Percentiles rank a stretch among this genome's conserved stretches.
These are phyloP conservation scores for Microdon myrmicae DNA, from an alignment of 2,888 invertebrate species.

Conservation along the genomic window DNA sequence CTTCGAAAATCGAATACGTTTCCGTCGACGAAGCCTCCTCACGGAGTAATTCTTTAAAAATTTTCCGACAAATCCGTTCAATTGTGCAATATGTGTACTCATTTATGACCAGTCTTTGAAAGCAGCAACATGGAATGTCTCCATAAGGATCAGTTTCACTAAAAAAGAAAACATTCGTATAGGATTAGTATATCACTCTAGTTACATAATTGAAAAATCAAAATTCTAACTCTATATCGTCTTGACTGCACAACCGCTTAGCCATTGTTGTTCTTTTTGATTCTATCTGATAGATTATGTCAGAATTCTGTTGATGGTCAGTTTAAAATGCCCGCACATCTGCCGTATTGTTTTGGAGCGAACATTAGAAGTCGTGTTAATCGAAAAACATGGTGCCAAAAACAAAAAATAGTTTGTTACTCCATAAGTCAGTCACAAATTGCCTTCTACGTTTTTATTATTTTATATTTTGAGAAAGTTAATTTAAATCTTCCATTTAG, in stretches of 20 bases:
- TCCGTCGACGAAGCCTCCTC: slow-evolving; percentile 53
- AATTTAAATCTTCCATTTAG: too few species aligned
- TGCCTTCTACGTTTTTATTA: too few species aligned
- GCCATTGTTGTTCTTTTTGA: not conserved
- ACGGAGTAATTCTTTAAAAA: slow-evolving; percentile 55
- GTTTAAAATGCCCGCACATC: too few species aligned
- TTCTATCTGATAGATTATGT: not conserved
- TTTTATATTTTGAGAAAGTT: too few species aligned
- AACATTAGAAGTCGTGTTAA: too few species aligned
- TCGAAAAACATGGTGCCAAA: too few species aligned
- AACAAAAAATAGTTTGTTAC: too few species aligned
- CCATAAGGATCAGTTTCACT: not conserved
- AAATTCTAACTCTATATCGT: slow-evolving; percentile 1
- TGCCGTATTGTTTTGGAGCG: too few species aligned
- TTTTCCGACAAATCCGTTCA: slow-evolving; percentile 59
- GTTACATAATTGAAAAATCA: not conserved
- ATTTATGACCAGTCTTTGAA: slow-evolving; percentile 50
- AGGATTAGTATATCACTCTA: not conserved
- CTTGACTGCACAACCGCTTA: too few species aligned
- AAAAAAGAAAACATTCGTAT: not conserved
- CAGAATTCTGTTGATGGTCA: too few species aligned
- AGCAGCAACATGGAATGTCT: slow-evolving; percentile 26
- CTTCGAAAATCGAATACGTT: slow-evolving; percentile 59
- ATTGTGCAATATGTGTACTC: slow-evolving; percentile 58
- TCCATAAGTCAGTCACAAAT: too few species aligned